Conservation (phyloP, 1,140 invertebrate genomes). For the Dufourea novaeangliae region DNA sequence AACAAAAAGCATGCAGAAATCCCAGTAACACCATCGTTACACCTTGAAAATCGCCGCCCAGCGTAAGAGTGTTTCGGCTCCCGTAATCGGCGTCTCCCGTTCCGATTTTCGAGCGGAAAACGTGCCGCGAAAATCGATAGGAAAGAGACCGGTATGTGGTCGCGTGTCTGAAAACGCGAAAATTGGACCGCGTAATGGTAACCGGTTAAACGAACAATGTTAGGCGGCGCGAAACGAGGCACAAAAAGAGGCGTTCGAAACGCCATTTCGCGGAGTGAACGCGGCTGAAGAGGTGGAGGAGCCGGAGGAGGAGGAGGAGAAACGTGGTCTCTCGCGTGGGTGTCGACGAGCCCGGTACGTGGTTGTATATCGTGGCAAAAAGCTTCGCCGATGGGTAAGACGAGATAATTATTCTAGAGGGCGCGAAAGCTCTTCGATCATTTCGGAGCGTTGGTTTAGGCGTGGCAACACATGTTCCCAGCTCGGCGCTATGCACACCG, state of each 20-base stretch:
- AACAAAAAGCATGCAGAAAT: not conserved
- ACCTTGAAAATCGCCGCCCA: too few species aligned
- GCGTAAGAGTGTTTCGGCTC: not conserved
- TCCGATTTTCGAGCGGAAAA: not conserved
- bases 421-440: conserved; percentile 67
- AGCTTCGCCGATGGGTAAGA: conserved; percentile 60
- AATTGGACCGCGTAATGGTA: conserved; percentile 8
- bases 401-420: conserved; percentile 67
- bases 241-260: not conserved
- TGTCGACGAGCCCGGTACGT: not conserved
- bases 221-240: not conserved
- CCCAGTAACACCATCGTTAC: not conserved
- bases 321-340: conserved; percentile 4
- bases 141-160: not conserved
- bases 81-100: not conserved
- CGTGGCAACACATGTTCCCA: conserved; percentile 75
- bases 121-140: conserved; percentile 3
- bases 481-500: conserved; percentile 69
- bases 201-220: not conserved
- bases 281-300: too few species aligned
- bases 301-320: not conserved
- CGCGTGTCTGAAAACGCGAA: conserved; percentile 4
- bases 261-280: not conserved
- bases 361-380: conserved; percentile 44
- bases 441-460: conserved; percentile 71